Percentiles rank a stretch among this genome's conserved stretches.
phyloP scores from a whole-genome alignment of 2,113 vertebrate species.

The Copsychus sechellarum region DNA sequence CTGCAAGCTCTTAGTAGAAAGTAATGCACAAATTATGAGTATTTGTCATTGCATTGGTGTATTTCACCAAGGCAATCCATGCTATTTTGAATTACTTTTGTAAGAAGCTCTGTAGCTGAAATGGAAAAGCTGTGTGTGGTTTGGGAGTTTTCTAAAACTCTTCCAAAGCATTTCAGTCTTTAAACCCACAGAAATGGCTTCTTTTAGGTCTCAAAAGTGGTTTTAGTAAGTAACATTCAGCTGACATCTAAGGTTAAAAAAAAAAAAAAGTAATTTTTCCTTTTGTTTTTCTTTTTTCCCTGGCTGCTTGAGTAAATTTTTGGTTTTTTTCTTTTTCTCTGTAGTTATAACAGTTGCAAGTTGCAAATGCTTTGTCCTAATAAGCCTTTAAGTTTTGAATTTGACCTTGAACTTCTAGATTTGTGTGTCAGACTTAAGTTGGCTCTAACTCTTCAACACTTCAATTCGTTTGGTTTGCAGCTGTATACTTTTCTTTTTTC shows the following conservation, averaged over 20 bases:
- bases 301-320: not conserved
- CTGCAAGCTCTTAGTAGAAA: not conserved
- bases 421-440: not conserved
- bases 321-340: not conserved
- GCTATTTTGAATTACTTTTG: not conserved
- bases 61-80: not conserved
- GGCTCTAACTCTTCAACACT: not conserved
- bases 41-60: not conserved
- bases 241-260: not conserved
- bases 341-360: not conserved
- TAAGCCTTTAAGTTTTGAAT: not conserved
- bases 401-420: not conserved
- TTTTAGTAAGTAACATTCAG: not conserved
- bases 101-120: not conserved
- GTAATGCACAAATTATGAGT: not conserved
- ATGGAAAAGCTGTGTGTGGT: not conserved
- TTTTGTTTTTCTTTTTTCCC: not conserved
- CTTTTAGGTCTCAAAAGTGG: not conserved
- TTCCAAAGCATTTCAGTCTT: not conserved
- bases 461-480: not conserved
- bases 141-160: not conserved
- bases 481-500: not conserved
- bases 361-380: not conserved
- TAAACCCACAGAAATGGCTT: not conserved
- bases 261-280: not conserved